phyloP scores from a whole-genome alignment of 2,113 vertebrate genomes.

The Melanostigma gelatinosum region DNA sequence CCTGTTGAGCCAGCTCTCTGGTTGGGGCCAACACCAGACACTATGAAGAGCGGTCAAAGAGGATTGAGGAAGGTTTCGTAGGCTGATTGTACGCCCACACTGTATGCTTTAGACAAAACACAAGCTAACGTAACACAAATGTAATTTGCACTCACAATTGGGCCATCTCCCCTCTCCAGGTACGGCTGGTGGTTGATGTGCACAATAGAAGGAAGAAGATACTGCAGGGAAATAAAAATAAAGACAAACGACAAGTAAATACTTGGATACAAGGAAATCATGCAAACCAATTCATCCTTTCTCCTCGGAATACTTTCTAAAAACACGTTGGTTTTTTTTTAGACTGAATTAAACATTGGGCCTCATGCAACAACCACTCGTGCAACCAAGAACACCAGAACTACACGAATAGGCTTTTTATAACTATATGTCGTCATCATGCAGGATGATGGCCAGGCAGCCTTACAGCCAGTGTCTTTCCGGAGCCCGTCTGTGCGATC shows the following conservation, averaged over 20 bases:
- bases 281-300: neutral
- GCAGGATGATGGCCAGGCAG: neutral
- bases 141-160: constrained; percentile 89
- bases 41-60: constrained; percentile 69
- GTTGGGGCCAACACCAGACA: constrained; percentile 96
- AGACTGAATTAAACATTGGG: neutral
- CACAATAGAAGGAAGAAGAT: constrained; percentile 96
- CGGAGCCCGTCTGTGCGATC: constrained; percentile 98
- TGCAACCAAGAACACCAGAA: too few species aligned
- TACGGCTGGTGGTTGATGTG: constrained; percentile 99
- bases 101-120: neutral
- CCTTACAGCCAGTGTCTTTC: constrained; percentile 95
- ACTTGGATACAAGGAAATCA: neutral
- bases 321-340: too few species aligned
- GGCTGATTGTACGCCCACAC: neutral
- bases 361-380: neutral
- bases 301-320: neutral
- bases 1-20: constrained; percentile 97
- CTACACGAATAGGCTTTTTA: neutral
- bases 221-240: constrained; percentile 81
- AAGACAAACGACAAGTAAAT: neutral
- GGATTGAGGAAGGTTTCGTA: neutral
- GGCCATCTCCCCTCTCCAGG: constrained; percentile 96
- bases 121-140: neutral
- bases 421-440: neutral